Evolutionary conservation across 2,113 vertebrate genomes (phyloP), one percentile per base, ranked within the genome.

Genomic region (Paracanthobrama guichenoti): DNA sequence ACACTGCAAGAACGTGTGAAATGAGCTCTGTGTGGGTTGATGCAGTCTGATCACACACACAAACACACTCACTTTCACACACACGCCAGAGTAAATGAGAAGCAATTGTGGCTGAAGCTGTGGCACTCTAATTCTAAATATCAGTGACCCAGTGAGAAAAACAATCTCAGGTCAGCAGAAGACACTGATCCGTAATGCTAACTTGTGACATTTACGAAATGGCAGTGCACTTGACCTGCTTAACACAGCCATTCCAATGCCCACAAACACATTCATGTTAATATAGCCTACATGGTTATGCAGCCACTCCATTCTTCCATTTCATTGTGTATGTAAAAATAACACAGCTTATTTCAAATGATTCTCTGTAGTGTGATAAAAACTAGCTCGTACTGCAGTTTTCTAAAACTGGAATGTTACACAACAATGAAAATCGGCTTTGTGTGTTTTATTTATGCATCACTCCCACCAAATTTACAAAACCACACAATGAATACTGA

Each of bases 201-300:
- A 77, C 64, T 53, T 71, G 39, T 57, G 75, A 44, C 72, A 71
- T 82, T 66, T 71, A 59, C 3, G 46, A 82, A 82, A 86, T 60
- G 53, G 74, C 73, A 72, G 39, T 5, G 53, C 48, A 71, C 64
- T 62, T 26, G 22, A 31, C 50, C 66, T 31, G 79, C 28, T 79
- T 24, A 75, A 26, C 46, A 6, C n/a, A 79, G 53, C 4, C 18
- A 59, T 79, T 64, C 31, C 22, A 4, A 48, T 66, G 42, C 42
- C 9, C 59, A 64, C 35, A 64, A 62, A 79, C 35, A 39, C 48
- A 55, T 13, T 55, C 74, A 35, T 1, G 14, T 39, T 57, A n/a
- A 77, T 57, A 62, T 50, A 50, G 48, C 48, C 48, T 13, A 28
- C 35, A 26, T 28, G 39, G 77, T 28, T 26, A 66, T 48, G 13